Evolutionary conservation across 2,797 vertebrate genomes (phyloP).

Genomic region (Eupleurogrammus muticus): DNA sequence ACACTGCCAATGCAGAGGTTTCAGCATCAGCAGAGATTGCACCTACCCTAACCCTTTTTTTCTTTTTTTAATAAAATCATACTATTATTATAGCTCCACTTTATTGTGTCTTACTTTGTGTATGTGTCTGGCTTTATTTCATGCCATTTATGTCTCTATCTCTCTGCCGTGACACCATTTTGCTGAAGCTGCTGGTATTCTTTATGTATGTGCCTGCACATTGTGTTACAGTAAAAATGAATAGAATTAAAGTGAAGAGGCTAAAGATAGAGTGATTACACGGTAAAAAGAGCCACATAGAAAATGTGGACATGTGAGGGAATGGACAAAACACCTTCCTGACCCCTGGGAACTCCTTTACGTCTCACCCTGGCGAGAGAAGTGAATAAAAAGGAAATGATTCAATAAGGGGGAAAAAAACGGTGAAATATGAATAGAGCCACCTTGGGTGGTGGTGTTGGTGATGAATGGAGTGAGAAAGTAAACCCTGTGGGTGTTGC

Average conservation of each 20-base stretch:
- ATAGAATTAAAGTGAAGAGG: background rate
- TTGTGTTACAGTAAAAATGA: too few relatives aligned
- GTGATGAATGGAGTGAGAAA: conserved; percentile 37
- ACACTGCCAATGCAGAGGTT: too few relatives aligned
- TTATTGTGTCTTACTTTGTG: too few relatives aligned
- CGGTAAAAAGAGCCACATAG: conserved; percentile 23
- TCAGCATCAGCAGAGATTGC: too few relatives aligned
- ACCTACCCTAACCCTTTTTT: too few relatives aligned
- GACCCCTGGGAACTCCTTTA: conserved; percentile 57
- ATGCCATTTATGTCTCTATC: too few relatives aligned
- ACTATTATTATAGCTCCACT: too few relatives aligned
- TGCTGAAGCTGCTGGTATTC: too few relatives aligned
- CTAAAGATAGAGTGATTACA: conserved; percentile 38
- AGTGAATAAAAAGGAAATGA: background rate
- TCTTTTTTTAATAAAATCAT: too few relatives aligned
- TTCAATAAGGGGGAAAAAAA: conserved; percentile 25
- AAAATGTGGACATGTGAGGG: conserved; percentile 58
- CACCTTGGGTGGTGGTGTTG: conserved; percentile 14
- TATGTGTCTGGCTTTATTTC: too few relatives aligned
- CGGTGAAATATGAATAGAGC: conserved; percentile 44
- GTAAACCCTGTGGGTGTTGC: conserved; percentile 43
- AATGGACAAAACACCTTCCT: conserved; percentile 63
- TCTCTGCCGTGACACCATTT: too few relatives aligned
- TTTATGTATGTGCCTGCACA: too few relatives aligned
- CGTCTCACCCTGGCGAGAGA: conserved; percentile 16